Evolutionary conservation across 2,113 vertebrate genomes (phyloP), one percentile per base, ranked within the genome.

Genomic region (Phylloscopus whistleri): DNA sequence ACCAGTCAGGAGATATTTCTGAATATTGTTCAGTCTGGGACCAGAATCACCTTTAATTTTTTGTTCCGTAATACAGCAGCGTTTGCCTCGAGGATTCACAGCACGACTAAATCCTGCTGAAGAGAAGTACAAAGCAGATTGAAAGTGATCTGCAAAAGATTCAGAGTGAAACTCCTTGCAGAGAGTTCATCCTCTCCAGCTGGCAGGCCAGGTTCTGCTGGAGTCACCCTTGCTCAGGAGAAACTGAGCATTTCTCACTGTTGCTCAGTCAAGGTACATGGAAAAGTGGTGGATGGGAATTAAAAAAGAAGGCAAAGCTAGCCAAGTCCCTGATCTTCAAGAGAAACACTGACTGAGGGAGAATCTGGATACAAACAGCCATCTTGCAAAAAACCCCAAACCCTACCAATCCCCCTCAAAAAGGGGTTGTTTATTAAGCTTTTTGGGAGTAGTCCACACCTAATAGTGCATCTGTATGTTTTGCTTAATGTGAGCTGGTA

Each of bases 151-250:
- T 48, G 39, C 48, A 53, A 85, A 69, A 68, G 62, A 59, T 13
- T 62, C 53, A 44, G 43, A 87, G 43, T 11, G 12, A 33, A 74
- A 33, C 20, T 76, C 26, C 58, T 31, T 49, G 48, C 37, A 66
- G 13, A 18, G 60, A 86, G 44, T 69, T 58, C 48, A 66, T 48
- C 31, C 20, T 62, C 21, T 37, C 18, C 8, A 3, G 2, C 0
- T 56, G 39, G 22, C 20, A n/a, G 6, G 31, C 17, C 23, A 85
- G 31, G 8, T 82, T 76, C 58, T 80, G 58, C 48, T 64, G 37
- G 26, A 79, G 31, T 41, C 33, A 17, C 6, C 2, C 24, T 53
- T 66, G 41, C n/a, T 83, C 26, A 62, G 0, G 0, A 64, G 22
- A 83, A 72, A 48, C 37, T 49, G 43, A 64, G 0, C 55, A 73